Conservation (phyloP, 1,140 invertebrate genomes). For the Spodoptera litura region DNA sequence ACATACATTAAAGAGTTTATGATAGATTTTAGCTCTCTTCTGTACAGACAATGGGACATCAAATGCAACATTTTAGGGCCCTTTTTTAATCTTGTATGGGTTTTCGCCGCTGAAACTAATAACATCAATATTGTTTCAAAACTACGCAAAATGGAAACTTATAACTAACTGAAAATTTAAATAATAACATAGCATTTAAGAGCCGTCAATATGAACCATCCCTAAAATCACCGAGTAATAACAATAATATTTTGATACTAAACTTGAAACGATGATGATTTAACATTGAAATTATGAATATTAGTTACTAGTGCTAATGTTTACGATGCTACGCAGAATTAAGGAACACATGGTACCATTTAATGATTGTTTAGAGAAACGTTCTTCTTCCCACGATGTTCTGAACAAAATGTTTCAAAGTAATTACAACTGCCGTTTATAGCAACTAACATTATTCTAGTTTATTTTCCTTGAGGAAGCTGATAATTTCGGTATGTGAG, state of each 20-base stretch:
- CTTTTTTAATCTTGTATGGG: no score
- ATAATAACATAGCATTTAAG: no score
- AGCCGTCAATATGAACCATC: no score
- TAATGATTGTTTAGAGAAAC: neutral
- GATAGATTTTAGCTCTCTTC: no score
- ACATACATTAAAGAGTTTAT: no score
- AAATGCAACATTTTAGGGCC: no score
- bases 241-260: neutral
- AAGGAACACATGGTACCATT: constrained; percentile 6
- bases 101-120: no score
- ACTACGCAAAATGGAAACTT: no score
- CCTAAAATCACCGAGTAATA: no score
- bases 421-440: constrained; percentile 14
- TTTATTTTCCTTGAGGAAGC: neutral
- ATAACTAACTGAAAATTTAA: no score
- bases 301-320: neutral
- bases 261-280: neutral
- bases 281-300: neutral
- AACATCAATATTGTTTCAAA: no score
- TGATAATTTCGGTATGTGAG: neutral
- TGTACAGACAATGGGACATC: no score
- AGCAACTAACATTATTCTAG: neutral
- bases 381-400: constrained; percentile 12
- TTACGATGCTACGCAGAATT: constrained; percentile 14
- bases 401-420: neutral